Evolutionary conservation across 2,888 invertebrate genomes (phyloP).

Genomic region (Drosophila kambysellisi): DNA sequence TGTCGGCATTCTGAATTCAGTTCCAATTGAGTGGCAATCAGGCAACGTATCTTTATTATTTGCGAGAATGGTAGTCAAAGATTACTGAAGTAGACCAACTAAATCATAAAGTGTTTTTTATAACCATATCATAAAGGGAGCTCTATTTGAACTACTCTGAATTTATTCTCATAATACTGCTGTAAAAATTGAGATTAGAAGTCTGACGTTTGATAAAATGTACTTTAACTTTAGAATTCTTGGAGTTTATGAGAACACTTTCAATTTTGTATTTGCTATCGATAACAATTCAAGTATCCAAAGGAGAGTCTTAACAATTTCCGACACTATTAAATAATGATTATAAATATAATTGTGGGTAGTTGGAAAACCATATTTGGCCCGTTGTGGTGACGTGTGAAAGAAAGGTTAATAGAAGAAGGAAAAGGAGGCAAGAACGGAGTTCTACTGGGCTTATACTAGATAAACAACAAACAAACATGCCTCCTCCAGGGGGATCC

Average conservation of each 20-base stretch:
- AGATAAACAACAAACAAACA: no score
- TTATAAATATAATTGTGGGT: background rate
- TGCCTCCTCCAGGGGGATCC: no score
- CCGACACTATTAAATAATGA: background rate
- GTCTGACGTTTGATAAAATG: background rate
- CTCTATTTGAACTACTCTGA: background rate
- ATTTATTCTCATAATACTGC: background rate
- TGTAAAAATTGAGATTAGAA: background rate
- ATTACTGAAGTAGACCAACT: background rate
- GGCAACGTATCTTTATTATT: constrained; percentile 33
- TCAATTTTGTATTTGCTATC: background rate
- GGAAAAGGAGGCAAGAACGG: no score
- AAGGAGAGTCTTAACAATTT: background rate
- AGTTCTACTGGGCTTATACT: no score
- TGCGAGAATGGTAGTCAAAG: background rate
- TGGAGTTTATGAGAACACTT: background rate
- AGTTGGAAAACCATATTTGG: no score
- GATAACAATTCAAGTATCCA: background rate
- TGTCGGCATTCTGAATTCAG: constrained; percentile 5
- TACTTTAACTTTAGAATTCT: background rate
- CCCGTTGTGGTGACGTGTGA: no score
- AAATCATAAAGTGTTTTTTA: background rate
- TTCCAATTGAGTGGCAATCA: constrained; percentile 1
- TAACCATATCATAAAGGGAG: background rate
- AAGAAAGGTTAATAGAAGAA: no score